A percentile compares a stretch with the other conserved stretches of the same genome.
These are phyloP conservation scores for Clanis bilineata DNA, from an alignment of 2,888 invertebrate species.

Conservation along the genomic window DNA sequence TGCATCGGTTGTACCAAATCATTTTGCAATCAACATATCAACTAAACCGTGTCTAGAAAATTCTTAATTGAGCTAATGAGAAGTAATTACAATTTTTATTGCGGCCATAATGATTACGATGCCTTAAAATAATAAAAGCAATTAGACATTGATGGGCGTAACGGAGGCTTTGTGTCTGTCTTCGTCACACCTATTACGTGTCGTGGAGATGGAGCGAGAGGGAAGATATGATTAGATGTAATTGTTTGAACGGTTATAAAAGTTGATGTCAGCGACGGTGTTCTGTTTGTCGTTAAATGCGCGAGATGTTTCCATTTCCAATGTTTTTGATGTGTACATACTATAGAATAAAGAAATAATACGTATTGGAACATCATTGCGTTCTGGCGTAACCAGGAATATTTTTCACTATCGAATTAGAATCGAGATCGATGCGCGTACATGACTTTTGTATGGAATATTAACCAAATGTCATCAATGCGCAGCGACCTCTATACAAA, in stretches of 20 bases:
- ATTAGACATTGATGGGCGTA: constrained; percentile 80
- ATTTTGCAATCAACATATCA: constrained; percentile 77
- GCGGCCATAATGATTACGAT: constrained; percentile 81
- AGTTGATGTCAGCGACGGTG: constrained; percentile 77
- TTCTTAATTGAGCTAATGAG: constrained; percentile 83
- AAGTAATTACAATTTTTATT: constrained; percentile 83
- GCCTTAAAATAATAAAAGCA: constrained; percentile 83
- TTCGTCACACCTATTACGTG: constrained; percentile 47
- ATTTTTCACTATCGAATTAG: not conserved
- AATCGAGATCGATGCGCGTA: too few relatives aligned
- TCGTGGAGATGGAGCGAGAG: constrained; percentile 44
- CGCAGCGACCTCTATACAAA: too few relatives aligned
- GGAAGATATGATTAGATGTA: constrained; percentile 72
- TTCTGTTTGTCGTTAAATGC: constrained; percentile 78
- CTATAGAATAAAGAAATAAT: not conserved
- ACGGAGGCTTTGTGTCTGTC: constrained; percentile 59
- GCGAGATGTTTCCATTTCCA: constrained; percentile 66
- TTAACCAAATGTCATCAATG: too few relatives aligned
- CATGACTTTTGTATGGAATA: too few relatives aligned
- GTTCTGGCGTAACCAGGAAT: not conserved
- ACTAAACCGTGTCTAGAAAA: constrained; percentile 79
- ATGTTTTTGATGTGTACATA: constrained; percentile 22
- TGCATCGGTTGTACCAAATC: constrained; percentile 55
- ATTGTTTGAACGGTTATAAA: constrained; percentile 82
- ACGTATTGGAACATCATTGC: not conserved